Evolutionary conservation across 2,888 invertebrate species (phyloP).

Genomic region (Herminia tarsipennalis): DNA sequence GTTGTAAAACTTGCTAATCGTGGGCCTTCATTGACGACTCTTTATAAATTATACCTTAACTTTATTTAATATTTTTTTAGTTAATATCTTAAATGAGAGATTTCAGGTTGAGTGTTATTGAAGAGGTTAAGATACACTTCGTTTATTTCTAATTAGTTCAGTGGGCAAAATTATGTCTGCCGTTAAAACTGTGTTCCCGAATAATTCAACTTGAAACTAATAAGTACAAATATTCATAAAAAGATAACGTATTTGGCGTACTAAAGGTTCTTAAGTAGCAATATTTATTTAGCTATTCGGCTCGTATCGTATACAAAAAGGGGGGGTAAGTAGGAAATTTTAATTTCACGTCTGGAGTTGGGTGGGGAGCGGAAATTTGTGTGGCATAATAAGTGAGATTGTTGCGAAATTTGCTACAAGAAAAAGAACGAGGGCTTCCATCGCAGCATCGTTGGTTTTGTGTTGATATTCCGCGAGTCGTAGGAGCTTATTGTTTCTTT

Average conservation of each 20-base stretch:
- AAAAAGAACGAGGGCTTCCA: conserved; percentile 84
- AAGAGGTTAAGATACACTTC: too few species aligned
- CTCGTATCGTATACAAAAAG: conserved; percentile 70
- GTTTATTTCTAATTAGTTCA: neutral
- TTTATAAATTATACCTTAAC: too few species aligned
- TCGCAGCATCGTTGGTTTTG: conserved; percentile 47
- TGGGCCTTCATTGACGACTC: too few species aligned
- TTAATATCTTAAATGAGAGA: too few species aligned
- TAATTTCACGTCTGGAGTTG: conserved; percentile 83
- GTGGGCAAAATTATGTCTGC: neutral
- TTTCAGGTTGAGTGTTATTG: too few species aligned
- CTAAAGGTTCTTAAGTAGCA: conserved; percentile 69
- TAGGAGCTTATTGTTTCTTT: too few species aligned
- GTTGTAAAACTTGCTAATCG: too few species aligned
- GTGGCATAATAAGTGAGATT: conserved; percentile 86
- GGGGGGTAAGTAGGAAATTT: conserved; percentile 83
- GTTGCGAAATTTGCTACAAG: conserved; percentile 86
- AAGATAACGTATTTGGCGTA: conserved; percentile 54
- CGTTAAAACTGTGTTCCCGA: conserved; percentile 5
- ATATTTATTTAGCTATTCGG: conserved; percentile 82
- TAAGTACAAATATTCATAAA: conserved; percentile 46
- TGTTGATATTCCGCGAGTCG: conserved; percentile 50
- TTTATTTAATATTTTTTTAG: too few species aligned
- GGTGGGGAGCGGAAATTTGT: conserved; percentile 83
- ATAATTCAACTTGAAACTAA: conserved; percentile 40